Evolutionary conservation across 2,888 invertebrate genomes (phyloP).

Genomic region (Dolomedes plantarius): DNA sequence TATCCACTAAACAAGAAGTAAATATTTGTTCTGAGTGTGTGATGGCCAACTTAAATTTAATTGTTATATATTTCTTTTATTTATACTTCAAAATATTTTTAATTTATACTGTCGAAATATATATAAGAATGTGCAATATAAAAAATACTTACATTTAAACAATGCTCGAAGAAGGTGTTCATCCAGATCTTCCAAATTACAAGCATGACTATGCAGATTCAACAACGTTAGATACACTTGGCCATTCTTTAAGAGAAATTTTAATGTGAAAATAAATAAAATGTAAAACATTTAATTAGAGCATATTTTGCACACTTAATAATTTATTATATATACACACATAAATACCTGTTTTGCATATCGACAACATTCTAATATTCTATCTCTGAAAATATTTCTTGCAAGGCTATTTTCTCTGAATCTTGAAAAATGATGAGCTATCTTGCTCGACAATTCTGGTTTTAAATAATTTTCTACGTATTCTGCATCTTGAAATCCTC

Average conservation of each 20-base stretch:
- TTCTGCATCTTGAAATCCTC: slow-evolving; percentile 67
- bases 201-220: slow-evolving; percentile 68
- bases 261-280: too few relatives aligned
- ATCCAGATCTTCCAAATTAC: slow-evolving; percentile 67
- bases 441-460: slow-evolving; percentile 65
- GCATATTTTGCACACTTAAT: too few relatives aligned
- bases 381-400: slow-evolving; percentile 64
- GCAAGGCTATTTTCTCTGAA: slow-evolving; percentile 65
- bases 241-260: slow-evolving; percentile 48
- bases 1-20: too few relatives aligned
- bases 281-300: too few relatives aligned
- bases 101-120: too few relatives aligned
- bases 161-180: slow-evolving; percentile 66
- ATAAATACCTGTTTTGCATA: slow-evolving; percentile 51
- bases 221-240: slow-evolving; percentile 59
- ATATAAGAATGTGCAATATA: too few relatives aligned
- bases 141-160: slow-evolving; percentile 65
- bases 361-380: slow-evolving; percentile 70
- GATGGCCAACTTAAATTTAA: too few relatives aligned
- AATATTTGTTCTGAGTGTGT: too few relatives aligned
- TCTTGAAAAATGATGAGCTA: slow-evolving; percentile 55
- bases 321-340: too few relatives aligned
- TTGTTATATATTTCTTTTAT: too few relatives aligned
- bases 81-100: too few relatives aligned
- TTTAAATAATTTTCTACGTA: slow-evolving; percentile 70